Evolutionary conservation across 2,888 invertebrate species (phyloP).

Genomic region (Apodemia mormo): DNA sequence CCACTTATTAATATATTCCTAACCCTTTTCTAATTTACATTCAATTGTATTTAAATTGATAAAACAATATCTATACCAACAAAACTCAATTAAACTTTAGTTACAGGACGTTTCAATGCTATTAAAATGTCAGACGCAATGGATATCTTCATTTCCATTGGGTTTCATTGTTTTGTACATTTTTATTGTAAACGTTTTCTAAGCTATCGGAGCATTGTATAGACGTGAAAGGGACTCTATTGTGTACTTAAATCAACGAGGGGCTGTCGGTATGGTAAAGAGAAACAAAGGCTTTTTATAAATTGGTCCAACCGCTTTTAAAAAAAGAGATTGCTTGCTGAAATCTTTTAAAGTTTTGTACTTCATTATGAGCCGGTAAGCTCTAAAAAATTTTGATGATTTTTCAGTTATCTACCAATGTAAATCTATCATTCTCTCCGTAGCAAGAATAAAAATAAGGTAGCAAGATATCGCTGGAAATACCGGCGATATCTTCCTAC

Average conservation of each 20-base stretch:
- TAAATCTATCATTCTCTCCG: no score
- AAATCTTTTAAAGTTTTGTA: slow-evolving; percentile 47
- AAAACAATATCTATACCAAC: not conserved
- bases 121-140: slow-evolving; percentile 43
- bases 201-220: slow-evolving; percentile 67
- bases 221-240: slow-evolving; percentile 57
- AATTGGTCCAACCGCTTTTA: slow-evolving; percentile 61
- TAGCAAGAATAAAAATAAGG: no score
- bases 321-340: slow-evolving; percentile 52
- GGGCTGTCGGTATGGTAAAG: slow-evolving; percentile 55
- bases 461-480: no score
- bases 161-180: slow-evolving; percentile 39
- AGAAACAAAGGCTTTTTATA: slow-evolving; percentile 68
- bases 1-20: not conserved
- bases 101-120: slow-evolving; percentile 17
- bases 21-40: slow-evolving; percentile 7
- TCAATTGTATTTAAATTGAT: slow-evolving; percentile 5
- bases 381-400: not conserved
- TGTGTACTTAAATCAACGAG: slow-evolving; percentile 69
- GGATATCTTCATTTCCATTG: slow-evolving; percentile 63
- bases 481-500: no score
- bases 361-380: not conserved
- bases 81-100: slow-evolving; percentile 23
- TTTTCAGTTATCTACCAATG: no score
- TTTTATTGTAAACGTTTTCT: slow-evolving; percentile 51